A percentile compares a stretch with the other conserved stretches of the same genome.
phyloP scores from a whole-genome alignment of 2,113 vertebrate genomes.

The Calyptomena viridis region DNA sequence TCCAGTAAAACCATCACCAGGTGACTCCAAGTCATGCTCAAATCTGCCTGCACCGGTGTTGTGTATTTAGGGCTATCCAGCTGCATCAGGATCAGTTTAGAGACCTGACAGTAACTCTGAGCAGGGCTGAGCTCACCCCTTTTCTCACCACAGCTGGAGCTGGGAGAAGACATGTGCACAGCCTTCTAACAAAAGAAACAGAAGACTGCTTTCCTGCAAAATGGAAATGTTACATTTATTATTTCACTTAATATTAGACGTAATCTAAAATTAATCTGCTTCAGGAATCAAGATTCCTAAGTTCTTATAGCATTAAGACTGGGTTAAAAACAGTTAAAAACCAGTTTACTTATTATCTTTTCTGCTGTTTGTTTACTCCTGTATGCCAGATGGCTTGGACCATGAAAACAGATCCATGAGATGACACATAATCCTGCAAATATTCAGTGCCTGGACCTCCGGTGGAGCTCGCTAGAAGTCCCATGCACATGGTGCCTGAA shows the following conservation, averaged over 20 bases:
- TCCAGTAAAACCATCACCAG: not conserved
- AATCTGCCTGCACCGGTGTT: not conserved
- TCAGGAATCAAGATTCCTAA: not conserved
- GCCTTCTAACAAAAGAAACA: not conserved
- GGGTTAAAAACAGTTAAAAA: not conserved
- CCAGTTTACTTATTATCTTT: conserved; percentile 14
- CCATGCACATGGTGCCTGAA: conserved; percentile 3
- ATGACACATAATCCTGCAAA: conserved; percentile 54
- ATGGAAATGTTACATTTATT: not conserved
- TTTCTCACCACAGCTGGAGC: not conserved
- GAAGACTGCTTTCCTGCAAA: not conserved
- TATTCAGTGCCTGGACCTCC: conserved; percentile 41
- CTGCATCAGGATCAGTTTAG: not conserved
- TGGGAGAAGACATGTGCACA: not conserved
- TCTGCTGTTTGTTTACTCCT: conserved; percentile 59
- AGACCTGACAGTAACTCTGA: not conserved
- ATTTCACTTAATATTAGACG: not conserved
- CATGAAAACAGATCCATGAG: conserved; percentile 17
- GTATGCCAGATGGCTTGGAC: conserved; percentile 52
- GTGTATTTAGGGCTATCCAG: not conserved
- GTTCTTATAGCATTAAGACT: not conserved
- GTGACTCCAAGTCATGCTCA: not conserved
- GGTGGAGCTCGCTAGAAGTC: conserved; percentile 16
- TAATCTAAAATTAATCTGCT: not conserved
- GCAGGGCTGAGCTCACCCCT: not conserved